Evolutionary conservation across 2,888 invertebrate genomes (phyloP).

Genomic region (Troides oblongomaculatus): DNA sequence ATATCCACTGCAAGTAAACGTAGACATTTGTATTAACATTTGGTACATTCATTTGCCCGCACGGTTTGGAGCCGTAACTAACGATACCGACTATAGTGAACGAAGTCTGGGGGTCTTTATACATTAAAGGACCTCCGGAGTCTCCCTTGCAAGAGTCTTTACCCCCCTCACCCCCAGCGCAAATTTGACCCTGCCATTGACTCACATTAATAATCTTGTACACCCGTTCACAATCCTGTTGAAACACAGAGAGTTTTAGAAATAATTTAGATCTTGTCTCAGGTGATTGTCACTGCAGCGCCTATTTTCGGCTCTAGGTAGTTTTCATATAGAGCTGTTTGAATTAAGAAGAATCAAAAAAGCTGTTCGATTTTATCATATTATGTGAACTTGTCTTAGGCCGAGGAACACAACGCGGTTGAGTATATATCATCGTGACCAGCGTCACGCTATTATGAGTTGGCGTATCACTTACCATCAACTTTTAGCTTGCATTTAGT

Average conservation of each 20-base stretch:
- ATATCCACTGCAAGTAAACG: conserved; percentile 81
- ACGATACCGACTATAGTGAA: conserved; percentile 75
- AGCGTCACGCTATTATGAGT: no score
- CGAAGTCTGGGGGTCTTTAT: conserved; percentile 38
- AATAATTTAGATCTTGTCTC: no score
- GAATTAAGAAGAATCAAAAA: no score
- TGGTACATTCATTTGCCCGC: conserved; percentile 79
- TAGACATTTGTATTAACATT: conserved; percentile 83
- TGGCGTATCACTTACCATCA: no score
- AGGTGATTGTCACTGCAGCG: no score
- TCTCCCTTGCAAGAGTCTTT: conserved; percentile 82
- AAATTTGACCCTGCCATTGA: conserved; percentile 59
- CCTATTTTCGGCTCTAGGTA: no score
- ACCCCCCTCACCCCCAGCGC: conserved; percentile 79
- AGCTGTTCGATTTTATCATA: no score
- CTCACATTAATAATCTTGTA: conserved; percentile 21
- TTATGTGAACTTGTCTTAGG: no score
- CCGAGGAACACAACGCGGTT: no score
- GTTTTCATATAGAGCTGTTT: no score
- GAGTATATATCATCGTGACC: no score
- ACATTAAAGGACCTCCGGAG: conserved; percentile 83
- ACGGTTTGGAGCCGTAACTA: conserved; percentile 80
- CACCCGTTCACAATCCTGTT: conserved; percentile 32
- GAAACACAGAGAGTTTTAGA: not conserved
- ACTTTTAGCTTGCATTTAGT: no score